These are phyloP conservation scores for Peromyscus attwateri DNA, from an alignment of 2,797 vertebrate species.

Conservation along the genomic window DNA sequence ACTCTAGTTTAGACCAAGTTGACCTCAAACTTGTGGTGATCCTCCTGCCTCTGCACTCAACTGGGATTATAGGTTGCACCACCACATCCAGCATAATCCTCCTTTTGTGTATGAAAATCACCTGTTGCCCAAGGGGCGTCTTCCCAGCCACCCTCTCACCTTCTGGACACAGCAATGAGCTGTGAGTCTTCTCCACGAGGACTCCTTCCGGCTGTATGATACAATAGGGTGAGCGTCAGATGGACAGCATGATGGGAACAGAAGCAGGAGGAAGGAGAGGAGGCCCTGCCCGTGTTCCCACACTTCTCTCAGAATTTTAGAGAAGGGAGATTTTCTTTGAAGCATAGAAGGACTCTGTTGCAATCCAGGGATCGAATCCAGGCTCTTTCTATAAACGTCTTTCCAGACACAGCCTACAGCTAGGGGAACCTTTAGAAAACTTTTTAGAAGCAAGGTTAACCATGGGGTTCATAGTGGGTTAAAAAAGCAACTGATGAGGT, in stretches of 20 bases:
- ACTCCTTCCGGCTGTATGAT: constrained; percentile 83
- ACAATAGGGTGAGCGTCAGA: background rate
- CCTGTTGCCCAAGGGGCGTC: background rate
- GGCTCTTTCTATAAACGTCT: background rate
- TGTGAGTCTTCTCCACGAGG: constrained; percentile 84
- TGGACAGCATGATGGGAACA: background rate
- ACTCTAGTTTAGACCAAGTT: background rate
- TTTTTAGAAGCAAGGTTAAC: background rate
- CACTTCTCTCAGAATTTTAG: background rate
- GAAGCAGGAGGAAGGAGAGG: background rate
- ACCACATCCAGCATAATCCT: too few species aligned
- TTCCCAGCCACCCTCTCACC: constrained; percentile 69
- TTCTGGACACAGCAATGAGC: constrained; percentile 83
- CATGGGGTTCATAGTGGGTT: background rate
- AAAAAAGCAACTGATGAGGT: background rate
- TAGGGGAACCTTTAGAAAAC: constrained; percentile 47
- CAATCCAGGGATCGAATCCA: background rate
- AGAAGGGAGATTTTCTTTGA: background rate
- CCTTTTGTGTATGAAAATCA: background rate
- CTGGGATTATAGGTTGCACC: background rate
- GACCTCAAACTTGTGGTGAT: background rate
- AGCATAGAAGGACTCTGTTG: too few species aligned
- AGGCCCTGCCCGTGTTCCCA: background rate
- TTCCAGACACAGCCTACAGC: background rate
- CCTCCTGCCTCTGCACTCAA: background rate